Conservation (phyloP, 2,113 vertebrate genomes). For the Python bivittatus region DNA sequence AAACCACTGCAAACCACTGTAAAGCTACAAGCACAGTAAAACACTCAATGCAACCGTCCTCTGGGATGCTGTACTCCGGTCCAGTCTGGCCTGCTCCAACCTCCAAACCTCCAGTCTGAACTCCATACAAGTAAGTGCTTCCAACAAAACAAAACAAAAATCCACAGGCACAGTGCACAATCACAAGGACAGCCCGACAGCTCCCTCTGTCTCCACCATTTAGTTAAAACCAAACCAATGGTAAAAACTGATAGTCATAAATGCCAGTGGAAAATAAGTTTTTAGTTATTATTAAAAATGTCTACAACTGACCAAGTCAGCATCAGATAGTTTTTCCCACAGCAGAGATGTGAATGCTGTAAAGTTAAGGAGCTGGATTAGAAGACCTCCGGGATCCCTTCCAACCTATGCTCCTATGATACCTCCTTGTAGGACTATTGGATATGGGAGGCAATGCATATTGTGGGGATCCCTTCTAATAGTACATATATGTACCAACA, state of each 20-base stretch:
- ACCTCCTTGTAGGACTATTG: not conserved
- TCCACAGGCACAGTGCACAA: no score
- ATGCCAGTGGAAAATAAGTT: not conserved
- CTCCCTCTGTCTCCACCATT: no score
- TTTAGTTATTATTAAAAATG: not conserved
- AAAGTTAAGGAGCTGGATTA: not conserved
- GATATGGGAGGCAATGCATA: not conserved
- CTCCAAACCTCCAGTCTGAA: no score
- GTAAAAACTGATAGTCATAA: not conserved
- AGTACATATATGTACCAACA: not conserved
- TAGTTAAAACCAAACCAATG: not conserved
- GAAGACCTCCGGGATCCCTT: not conserved
- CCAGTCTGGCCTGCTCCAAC: no score
- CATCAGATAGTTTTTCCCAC: no score
- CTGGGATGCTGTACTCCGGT: no score
- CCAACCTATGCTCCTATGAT: not conserved
- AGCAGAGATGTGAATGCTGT: not conserved
- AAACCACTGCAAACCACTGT: no score
- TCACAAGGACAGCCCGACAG: no score
- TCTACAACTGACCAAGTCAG: not conserved
- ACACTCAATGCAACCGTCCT: no score
- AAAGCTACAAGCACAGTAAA: no score
- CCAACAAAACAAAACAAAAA: no score
- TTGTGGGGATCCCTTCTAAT: not conserved
- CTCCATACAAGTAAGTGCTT: no score